A percentile compares a stretch with the other conserved stretches of the same genome.
These are phyloP conservation scores for Danionella cerebrum DNA, from an alignment of 2,113 vertebrate genomes.

Conservation along the genomic window DNA sequence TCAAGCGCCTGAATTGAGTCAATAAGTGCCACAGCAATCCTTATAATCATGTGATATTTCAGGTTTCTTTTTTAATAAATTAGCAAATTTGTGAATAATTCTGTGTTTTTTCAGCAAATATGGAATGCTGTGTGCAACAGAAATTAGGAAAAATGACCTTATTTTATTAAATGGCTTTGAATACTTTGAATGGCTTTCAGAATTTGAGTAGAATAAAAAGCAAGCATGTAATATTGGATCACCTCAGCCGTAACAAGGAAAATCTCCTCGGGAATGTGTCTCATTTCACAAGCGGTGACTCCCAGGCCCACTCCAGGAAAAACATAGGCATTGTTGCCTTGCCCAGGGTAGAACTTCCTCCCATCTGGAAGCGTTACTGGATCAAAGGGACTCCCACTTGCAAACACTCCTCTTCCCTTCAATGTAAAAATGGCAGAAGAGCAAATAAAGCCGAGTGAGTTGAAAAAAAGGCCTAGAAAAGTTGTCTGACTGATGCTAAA, in stretches of 20 bases:
- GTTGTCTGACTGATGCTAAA: too few relatives aligned
- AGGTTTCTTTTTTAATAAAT: too few relatives aligned
- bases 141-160: too few relatives aligned
- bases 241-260: conserved; percentile 93
- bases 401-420: conserved; percentile 87
- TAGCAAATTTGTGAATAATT: too few relatives aligned
- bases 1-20: too few relatives aligned
- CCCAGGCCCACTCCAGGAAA: conserved; percentile 91
- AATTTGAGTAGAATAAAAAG: background rate
- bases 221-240: conserved; percentile 11
- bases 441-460: background rate
- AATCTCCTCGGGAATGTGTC: conserved; percentile 72
- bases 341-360: conserved; percentile 78
- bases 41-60: too few relatives aligned
- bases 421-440: background rate
- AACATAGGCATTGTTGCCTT: conserved; percentile 96
- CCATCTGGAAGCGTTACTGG: conserved; percentile 82
- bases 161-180: too few relatives aligned
- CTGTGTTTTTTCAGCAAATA: too few relatives aligned
- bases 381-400: conserved; percentile 94
- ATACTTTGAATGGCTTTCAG: too few relatives aligned
- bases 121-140: too few relatives aligned
- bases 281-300: conserved; percentile 72
- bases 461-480: background rate
- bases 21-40: too few relatives aligned